phyloP scores from a whole-genome alignment of 1,140 invertebrate species.

The Chrysomallon squamiferum region DNA sequence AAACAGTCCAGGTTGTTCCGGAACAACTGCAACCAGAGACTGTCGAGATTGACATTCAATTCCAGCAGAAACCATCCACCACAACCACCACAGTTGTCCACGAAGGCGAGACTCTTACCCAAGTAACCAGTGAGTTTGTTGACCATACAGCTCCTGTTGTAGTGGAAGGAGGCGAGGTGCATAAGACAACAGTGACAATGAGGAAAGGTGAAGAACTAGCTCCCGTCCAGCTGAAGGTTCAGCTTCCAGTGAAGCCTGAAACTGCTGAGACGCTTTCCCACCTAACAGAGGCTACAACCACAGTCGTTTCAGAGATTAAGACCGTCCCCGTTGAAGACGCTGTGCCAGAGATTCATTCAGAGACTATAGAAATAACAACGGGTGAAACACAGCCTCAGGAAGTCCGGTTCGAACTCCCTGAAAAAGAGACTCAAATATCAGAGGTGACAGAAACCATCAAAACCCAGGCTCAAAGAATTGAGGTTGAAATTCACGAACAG shows the following conservation, averaged over 20 bases:
- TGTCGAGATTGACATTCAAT: conserved; percentile 45
- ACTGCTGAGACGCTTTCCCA: conserved; percentile 37
- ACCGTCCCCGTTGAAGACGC: conserved; percentile 23
- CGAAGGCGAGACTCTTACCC: conserved; percentile 37
- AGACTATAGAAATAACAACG: conserved; percentile 52
- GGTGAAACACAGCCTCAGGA: conserved; percentile 31
- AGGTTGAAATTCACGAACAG: conserved; percentile 51
- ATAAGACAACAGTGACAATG: conserved; percentile 38
- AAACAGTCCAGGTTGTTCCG: conserved; percentile 18
- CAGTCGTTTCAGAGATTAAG: conserved; percentile 34
- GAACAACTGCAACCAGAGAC: conserved; percentile 9
- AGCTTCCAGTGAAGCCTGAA: conserved; percentile 31
- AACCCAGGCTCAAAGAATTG: conserved; percentile 46
- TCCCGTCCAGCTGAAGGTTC: conserved; percentile 43
- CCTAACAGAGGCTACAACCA: conserved; percentile 38
- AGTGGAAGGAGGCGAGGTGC: conserved; percentile 37
- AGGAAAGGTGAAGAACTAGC: conserved; percentile 31
- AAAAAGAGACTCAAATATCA: conserved; percentile 19
- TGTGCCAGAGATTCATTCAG: conserved; percentile 37
- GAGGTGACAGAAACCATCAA: conserved; percentile 17
- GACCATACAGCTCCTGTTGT: conserved; percentile 33
- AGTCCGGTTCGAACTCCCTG: conserved; percentile 36
- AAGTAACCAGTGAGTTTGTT: conserved; percentile 31
- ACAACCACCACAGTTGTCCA: conserved; percentile 37
- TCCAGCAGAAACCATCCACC: conserved; percentile 23